A percentile compares a stretch with the other conserved stretches of the same genome.
Evolutionary conservation across 2,113 vertebrate genomes (phyloP).

Genomic region (Glaucidium brasilianum): DNA sequence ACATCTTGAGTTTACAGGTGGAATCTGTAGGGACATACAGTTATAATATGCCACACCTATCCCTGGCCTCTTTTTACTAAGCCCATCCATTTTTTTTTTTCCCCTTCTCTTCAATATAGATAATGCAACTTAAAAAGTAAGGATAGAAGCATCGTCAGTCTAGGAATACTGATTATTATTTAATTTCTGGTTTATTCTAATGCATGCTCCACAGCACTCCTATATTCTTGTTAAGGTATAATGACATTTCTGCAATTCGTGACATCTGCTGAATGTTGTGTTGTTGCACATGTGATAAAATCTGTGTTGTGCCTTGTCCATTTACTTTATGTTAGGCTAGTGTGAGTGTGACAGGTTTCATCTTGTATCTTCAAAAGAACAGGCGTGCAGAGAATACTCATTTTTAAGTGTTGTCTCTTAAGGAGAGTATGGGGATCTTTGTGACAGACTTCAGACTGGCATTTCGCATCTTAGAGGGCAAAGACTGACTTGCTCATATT

Average conservation of each 20-base stretch:
- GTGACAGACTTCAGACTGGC: not conserved
- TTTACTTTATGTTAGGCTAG: not conserved
- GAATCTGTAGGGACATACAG: not conserved
- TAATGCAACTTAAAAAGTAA: not conserved
- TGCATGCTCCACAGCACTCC: not conserved
- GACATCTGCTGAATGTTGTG: not conserved
- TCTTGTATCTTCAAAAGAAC: not conserved
- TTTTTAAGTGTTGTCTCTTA: not conserved
- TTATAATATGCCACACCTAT: not conserved
- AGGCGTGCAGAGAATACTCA: not conserved
- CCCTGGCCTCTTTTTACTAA: not conserved
- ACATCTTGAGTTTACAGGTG: not conserved
- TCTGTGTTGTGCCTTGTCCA: not conserved
- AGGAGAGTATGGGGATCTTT: not conserved
- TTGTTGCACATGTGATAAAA: not conserved
- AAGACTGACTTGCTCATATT: not conserved
- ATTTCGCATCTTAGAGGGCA: not conserved
- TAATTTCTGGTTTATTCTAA: not conserved
- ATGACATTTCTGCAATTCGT: not conserved
- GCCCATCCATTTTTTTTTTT: not conserved
- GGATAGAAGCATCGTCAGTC: not conserved
- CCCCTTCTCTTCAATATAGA: not conserved
- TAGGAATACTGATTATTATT: not conserved
- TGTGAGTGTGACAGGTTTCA: not conserved
- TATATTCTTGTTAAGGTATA: not conserved